phyloP scores from a whole-genome alignment of 2,888 invertebrate genomes.

The Diplazon laetatorius region DNA sequence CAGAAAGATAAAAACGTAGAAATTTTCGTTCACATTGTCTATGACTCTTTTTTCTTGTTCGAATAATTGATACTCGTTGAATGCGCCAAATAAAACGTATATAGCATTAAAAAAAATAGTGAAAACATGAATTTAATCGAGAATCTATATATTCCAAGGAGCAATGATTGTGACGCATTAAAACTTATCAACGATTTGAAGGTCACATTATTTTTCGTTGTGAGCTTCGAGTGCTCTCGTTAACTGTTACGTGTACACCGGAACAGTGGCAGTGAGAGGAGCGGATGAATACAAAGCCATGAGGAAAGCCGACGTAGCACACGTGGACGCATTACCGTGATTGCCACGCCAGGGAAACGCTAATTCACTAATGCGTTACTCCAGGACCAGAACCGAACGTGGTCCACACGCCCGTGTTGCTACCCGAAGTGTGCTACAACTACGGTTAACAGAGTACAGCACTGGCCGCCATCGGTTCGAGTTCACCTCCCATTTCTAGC shows the following conservation, averaged over 20 bases:
- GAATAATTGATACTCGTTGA: no score
- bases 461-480: conserved; percentile 7
- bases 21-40: no score
- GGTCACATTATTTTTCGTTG: conserved; percentile 3
- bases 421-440: conserved; percentile 9
- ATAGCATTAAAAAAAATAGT: not conserved
- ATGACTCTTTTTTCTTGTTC: no score
- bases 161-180: not conserved
- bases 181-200: conserved; percentile 6
- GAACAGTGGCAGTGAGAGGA: conserved; percentile 3
- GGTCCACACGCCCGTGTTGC: conserved; percentile 22
- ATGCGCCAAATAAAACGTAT: no score
- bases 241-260: conserved; percentile 27
- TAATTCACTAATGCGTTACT: conserved; percentile 80
- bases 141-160: not conserved
- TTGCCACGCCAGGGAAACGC: conserved; percentile 78
- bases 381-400: conserved; percentile 58
- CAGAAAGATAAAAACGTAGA: no score
- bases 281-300: conserved; percentile 47
- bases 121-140: not conserved
- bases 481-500: conserved; percentile 12
- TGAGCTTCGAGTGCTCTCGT: conserved; percentile 19
- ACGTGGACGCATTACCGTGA: conserved; percentile 78
- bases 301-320: conserved; percentile 46
- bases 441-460: conserved; percentile 12